Evolutionary conservation across 2,888 invertebrate species (phyloP).

Genomic region (Papilio elwesi): DNA sequence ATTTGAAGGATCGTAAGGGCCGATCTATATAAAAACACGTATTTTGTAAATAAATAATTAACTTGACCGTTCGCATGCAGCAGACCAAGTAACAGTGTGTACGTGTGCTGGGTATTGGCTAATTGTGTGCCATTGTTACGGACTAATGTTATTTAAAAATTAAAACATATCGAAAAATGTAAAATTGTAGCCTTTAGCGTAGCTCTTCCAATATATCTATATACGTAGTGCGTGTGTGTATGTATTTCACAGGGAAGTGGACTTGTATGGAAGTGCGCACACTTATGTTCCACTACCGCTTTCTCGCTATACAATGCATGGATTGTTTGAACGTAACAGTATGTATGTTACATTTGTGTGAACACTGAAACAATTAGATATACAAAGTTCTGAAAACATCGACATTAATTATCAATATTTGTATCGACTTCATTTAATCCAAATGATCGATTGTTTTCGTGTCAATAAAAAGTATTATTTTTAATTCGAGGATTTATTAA

Average conservation of each 20-base stretch:
- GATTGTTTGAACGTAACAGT: constrained; percentile 53
- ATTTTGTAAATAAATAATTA: constrained; percentile 19
- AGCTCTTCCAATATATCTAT: constrained; percentile 75
- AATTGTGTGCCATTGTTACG: constrained; percentile 78
- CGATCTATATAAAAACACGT: constrained; percentile 23
- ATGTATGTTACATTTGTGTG: constrained; percentile 49
- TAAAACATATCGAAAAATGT: constrained; percentile 78
- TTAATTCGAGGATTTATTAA: neutral
- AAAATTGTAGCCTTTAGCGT: constrained; percentile 81
- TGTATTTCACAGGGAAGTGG: constrained; percentile 27
- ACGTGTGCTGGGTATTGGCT: constrained; percentile 60
- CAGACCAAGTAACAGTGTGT: constrained; percentile 55
- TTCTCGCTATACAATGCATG: constrained; percentile 53
- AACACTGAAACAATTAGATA: neutral
- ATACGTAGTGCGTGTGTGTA: constrained; percentile 66
- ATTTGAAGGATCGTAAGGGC: neutral
- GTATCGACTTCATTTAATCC: neutral
- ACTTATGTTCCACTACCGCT: constrained; percentile 42
- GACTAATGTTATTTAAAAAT: constrained; percentile 70
- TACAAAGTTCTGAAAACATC: neutral
- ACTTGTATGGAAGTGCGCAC: constrained; percentile 51
- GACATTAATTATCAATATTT: constrained; percentile 9
- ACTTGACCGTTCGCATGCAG: constrained; percentile 53
- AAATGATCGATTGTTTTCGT: neutral
- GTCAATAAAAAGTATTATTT: neutral